Conservation (phyloP, 2,797 vertebrate genomes). For the Graptemys geographica region DNA sequence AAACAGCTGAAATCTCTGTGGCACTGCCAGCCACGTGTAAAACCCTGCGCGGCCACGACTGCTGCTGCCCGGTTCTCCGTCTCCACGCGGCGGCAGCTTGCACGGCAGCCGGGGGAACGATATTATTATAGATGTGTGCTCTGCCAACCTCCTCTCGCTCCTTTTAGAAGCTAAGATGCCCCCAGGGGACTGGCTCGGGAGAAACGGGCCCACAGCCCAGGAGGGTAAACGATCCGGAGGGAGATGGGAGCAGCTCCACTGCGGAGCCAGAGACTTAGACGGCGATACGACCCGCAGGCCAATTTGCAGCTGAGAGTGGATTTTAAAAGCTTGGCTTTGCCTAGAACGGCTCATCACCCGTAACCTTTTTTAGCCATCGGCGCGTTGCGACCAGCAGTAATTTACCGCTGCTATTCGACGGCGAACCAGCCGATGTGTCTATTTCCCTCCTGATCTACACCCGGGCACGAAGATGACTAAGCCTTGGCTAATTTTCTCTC, state of each 20-base stretch:
- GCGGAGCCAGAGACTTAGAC: neutral
- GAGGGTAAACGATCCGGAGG: neutral
- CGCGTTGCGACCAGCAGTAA: neutral
- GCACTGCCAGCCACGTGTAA: neutral
- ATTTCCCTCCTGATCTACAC: neutral
- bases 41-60: neutral
- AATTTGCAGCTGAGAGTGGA: neutral
- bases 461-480: neutral
- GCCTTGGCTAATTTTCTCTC: neutral
- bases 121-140: neutral
- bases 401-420: neutral
- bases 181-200: neutral
- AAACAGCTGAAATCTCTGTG: neutral
- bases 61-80: neutral
- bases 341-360: neutral
- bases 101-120: neutral
- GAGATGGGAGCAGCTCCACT: neutral
- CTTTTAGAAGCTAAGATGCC: neutral
- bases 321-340: neutral
- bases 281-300: neutral
- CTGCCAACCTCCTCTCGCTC: neutral
- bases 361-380: neutral
- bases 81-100: neutral
- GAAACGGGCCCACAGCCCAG: neutral
- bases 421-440: neutral